These are phyloP conservation scores for Calliopum simillimum DNA, from an alignment of 2,888 invertebrate species.

Conservation along the genomic window DNA sequence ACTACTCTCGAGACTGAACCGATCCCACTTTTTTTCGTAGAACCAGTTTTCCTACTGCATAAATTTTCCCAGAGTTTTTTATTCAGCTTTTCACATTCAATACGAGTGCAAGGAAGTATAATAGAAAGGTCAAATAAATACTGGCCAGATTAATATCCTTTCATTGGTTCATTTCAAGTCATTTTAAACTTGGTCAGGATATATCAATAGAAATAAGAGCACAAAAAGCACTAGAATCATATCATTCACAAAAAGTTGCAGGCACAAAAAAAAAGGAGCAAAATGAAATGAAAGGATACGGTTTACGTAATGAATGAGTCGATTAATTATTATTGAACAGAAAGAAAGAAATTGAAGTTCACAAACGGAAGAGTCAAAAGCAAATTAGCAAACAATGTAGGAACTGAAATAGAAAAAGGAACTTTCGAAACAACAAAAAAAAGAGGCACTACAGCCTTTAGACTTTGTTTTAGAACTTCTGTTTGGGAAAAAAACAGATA, in stretches of 20 bases:
- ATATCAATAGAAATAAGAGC: slow-evolving; percentile 11
- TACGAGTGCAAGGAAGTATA: not conserved
- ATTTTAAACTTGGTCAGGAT: slow-evolving; percentile 32
- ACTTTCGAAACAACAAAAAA: slow-evolving; percentile 23
- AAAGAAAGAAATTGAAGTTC: slow-evolving; percentile 41
- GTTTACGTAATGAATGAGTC: slow-evolving; percentile 49
- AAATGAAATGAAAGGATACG: slow-evolving; percentile 33
- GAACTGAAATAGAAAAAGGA: not conserved
- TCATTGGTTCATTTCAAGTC: slow-evolving; percentile 35
- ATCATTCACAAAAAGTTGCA: not conserved
- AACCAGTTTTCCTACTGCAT: not conserved
- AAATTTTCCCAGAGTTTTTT: not conserved
- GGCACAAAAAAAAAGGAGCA: not conserved
- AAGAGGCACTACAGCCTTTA: not conserved
- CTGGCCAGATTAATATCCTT: slow-evolving; percentile 21
- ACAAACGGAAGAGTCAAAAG: not conserved
- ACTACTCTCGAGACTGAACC: slow-evolving; percentile 60
- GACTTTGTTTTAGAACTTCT: not conserved
- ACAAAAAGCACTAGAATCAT: slow-evolving; percentile 11
- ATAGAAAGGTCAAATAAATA: not conserved
- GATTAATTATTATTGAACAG: slow-evolving; percentile 51
- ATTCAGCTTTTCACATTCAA: not conserved
- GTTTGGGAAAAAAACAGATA: not conserved
- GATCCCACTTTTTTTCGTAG: slow-evolving; percentile 57
- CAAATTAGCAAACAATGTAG: slow-evolving; percentile 18